A percentile compares a stretch with the other conserved stretches of the same genome.
phyloP scores from a whole-genome alignment of 2,113 vertebrate genomes.

The Myrmophylax atrothorax region DNA sequence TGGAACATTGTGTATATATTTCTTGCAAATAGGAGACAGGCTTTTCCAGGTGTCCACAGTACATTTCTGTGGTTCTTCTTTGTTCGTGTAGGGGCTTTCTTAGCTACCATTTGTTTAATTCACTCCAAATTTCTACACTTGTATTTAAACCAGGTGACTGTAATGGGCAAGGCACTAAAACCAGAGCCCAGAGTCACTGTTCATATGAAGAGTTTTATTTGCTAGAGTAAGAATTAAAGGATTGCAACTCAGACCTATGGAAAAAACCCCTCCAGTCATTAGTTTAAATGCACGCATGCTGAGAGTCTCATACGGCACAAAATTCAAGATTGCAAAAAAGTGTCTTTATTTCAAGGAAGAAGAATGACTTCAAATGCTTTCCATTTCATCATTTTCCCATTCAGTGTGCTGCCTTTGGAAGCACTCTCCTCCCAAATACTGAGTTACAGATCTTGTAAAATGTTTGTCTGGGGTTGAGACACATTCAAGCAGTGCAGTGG shows the following conservation, averaged over 20 bases:
- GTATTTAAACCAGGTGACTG: slow-evolving; percentile 62
- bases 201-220: not conserved
- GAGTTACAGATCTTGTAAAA: slow-evolving; percentile 36
- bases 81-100: slow-evolving; percentile 37
- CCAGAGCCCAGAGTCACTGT: not conserved
- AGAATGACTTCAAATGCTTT: slow-evolving; percentile 13
- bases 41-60: slow-evolving; percentile 50
- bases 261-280: not conserved
- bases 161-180: slow-evolving; percentile 30
- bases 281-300: not conserved
- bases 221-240: not conserved
- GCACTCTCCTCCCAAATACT: not conserved
- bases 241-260: not conserved
- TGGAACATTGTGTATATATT: slow-evolving; percentile 46
- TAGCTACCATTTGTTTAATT: slow-evolving; percentile 64
- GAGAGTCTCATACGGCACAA: not conserved
- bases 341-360: not conserved
- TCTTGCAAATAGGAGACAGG: slow-evolving; percentile 59
- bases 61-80: slow-evolving; percentile 40
- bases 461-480: not conserved
- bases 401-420: not conserved
- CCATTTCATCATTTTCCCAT: not conserved
- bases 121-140: slow-evolving; percentile 48
- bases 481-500: not conserved
- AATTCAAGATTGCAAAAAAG: not conserved